phyloP scores from a whole-genome alignment of 1,140 invertebrate species.

The Anastatus disparis region DNA sequence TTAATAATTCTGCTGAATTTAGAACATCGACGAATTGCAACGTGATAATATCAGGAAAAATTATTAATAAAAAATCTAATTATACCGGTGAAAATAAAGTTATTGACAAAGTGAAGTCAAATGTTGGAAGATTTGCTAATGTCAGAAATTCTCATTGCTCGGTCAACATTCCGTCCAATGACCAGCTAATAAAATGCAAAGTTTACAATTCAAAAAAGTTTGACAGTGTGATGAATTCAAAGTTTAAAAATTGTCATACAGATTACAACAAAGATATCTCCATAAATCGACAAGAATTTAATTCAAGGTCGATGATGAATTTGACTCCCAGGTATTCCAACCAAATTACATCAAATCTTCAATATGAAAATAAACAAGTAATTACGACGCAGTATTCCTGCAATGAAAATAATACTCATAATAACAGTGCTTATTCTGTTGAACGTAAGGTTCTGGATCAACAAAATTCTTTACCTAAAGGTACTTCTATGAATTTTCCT shows the following conservation, averaged over 20 bases:
- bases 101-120: constrained; percentile 6
- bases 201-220: constrained; percentile 48
- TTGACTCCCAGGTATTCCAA: constrained; percentile 2
- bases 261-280: constrained; percentile 43
- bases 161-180: constrained; percentile 40
- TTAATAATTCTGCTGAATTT: neutral
- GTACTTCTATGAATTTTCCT: constrained; percentile 53
- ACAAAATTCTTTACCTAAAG: constrained; percentile 45
- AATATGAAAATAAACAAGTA: constrained; percentile 8
- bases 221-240: constrained; percentile 40
- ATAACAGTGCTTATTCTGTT: constrained; percentile 38
- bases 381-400: neutral
- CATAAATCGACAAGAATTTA: constrained; percentile 47
- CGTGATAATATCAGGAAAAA: neutral
- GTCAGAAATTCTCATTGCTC: constrained; percentile 31
- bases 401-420: constrained; percentile 32
- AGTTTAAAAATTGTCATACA: constrained; percentile 46
- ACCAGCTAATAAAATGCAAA: constrained; percentile 42
- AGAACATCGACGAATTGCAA: neutral
- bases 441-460: constrained; percentile 50
- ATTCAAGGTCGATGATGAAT: constrained; percentile 34
- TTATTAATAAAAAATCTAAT: neutral
- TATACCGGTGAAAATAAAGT: neutral
- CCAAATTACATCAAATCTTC: constrained; percentile 16
- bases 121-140: constrained; percentile 32